These are phyloP conservation scores for Carposina sasakii DNA, from an alignment of 1,140 invertebrate genomes.

Conservation along the genomic window DNA sequence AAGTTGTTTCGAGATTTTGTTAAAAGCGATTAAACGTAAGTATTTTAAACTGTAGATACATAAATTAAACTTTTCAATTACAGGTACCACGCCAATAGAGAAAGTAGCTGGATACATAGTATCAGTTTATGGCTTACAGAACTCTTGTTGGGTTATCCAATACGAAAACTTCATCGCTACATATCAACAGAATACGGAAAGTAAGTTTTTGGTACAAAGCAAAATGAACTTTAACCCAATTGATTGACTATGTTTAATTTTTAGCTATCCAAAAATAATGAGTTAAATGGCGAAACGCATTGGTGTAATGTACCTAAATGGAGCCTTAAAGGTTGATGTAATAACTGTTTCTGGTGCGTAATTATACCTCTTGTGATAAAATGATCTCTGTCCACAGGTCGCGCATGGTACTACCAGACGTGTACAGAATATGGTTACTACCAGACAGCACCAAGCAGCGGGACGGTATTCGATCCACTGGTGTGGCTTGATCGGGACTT, in stretches of 20 bases:
- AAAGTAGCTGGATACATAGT: slow-evolving; percentile 52
- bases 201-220: too few species aligned
- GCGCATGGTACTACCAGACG: slow-evolving; percentile 87
- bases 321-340: too few species aligned
- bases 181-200: too few species aligned
- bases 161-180: slow-evolving; percentile 34
- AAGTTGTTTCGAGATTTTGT: too few species aligned
- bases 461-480: slow-evolving; percentile 78
- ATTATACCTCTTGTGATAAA: background rate
- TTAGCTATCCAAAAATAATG: too few species aligned
- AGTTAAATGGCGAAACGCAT: too few species aligned
- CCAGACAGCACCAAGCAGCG: slow-evolving; percentile 77
- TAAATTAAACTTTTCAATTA: slow-evolving; percentile 14
- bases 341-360: too few species aligned
- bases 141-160: slow-evolving; percentile 31
- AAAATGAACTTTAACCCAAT: too few species aligned
- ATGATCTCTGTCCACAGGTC: slow-evolving; percentile 54
- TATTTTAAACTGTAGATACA: too few species aligned
- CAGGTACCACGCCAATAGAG: slow-evolving; percentile 54
- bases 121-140: slow-evolving; percentile 8
- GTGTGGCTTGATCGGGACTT: slow-evolving; percentile 73
- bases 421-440: slow-evolving; percentile 90
- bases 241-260: too few species aligned
- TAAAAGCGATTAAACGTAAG: too few species aligned
- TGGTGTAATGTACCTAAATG: too few species aligned